Base-by-base conservation (phyloP, 2,113 vertebrate genomes). In the Hippolais icterina region DNA sequence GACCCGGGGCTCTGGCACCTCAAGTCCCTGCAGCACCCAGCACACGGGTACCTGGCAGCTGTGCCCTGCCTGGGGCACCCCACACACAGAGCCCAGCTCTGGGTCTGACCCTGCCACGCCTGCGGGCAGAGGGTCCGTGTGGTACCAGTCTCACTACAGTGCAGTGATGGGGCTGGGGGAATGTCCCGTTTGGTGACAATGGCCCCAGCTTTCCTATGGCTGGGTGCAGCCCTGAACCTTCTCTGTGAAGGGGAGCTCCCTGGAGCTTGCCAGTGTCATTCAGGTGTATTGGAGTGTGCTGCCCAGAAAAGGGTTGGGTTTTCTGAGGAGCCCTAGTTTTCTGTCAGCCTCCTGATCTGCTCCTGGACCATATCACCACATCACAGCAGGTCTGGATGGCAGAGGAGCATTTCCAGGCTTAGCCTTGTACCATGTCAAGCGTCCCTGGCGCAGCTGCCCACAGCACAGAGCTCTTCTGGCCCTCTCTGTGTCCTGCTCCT, bases 231-330 rank as follows among this genome's bases (percentile, higher is more conserved):
- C 53, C 29, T 68, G 22, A 29, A 21, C 27, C 44, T 47, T 41
- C 23, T 44, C 44, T 11, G 39, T 17, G 63, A 21, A 18, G 20
- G 37, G 44, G n/a, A 29, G 33, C 15, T 64, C 21, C 21, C 39
- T 0, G 1, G 19, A 74, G 49, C 52, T 68, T 2, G 4, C 24
- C 15, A 7, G 42, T 27, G 39, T 29, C 0, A 0, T 47, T 50
- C 17, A 2, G 33, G 33, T 0, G 0, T 24, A 5, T 46, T 2
- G 9, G 8, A 8, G n/a, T 1, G 1, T 0, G 0, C 54, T 69
- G 56, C 24, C 41, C 35, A 19, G 28, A 37, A 42, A 44, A 71
- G 27, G 12, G 23, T 6, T 28, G 47, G 1, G 5, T 10, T 37
- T 66, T 63, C 39, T 41, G 23, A 72, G 42, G 15, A 80, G 39